A percentile compares a stretch with the other conserved stretches of the same genome.
These are phyloP conservation scores for Zapus hudsonius DNA, from an alignment of 2,113 vertebrate species.

Conservation along the genomic window DNA sequence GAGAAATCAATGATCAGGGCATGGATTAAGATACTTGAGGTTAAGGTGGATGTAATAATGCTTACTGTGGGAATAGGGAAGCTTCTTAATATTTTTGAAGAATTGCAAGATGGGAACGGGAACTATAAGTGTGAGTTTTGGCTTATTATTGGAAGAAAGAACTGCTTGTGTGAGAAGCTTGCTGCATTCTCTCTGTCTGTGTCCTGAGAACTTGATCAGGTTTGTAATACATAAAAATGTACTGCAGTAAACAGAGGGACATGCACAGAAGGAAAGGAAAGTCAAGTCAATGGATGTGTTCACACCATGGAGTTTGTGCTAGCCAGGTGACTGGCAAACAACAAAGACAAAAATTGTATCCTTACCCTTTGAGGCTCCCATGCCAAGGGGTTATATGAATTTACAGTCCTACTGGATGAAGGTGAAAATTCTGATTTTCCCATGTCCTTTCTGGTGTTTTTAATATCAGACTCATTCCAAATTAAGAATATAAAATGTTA, in stretches of 20 bases:
- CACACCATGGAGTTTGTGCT: neutral
- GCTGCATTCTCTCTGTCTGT: no score
- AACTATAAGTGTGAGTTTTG: no score
- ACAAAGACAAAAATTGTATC: neutral
- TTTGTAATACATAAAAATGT: no score
- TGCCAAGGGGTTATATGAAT: neutral
- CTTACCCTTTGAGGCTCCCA: neutral
- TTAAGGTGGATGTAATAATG: neutral
- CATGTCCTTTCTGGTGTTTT: neutral
- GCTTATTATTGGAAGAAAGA: no score
- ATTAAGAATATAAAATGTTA: neutral
- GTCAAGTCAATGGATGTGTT: neutral
- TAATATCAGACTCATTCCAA: neutral
- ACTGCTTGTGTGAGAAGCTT: no score
- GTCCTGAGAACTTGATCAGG: no score
- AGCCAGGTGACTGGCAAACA: neutral
- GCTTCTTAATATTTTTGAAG: conserved; percentile 6
- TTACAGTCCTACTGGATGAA: neutral
- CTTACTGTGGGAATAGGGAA: neutral
- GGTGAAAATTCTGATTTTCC: neutral
- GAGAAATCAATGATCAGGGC: neutral
- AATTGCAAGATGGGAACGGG: neutral
- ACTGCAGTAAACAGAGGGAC: no score
- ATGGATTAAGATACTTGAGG: neutral
- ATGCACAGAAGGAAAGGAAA: no score